Base-by-base conservation (phyloP, 2,113 vertebrate species). In the Camelus bactrianus region DNA sequence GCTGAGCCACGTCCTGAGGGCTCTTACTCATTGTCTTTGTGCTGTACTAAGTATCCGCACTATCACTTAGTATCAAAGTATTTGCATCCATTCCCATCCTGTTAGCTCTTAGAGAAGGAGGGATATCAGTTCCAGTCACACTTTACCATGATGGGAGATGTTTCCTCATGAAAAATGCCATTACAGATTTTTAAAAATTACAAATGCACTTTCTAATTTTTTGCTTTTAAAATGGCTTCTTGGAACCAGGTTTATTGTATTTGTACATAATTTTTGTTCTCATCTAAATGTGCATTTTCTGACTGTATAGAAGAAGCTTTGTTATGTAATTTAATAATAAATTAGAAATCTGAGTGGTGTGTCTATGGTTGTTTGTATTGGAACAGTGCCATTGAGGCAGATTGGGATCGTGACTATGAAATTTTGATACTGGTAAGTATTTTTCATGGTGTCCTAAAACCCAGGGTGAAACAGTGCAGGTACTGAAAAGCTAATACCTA, bases 291-390 rank as follows among this genome's bases (percentile, higher is more conserved):
- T 99, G 97, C 97, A 97, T 98, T 99, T 98, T 98, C 98, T 98
- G 98, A 98, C 98, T 98, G 98, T 98, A 98, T 98, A 98, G 89
- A 98, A 97, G 97, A 98, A 97, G 98, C 98, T 99, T 99, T 99
- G 98, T 98, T 99, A 99, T 98, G 97, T 99, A 98, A 99, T 99
- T 99, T 99, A 99, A 98, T 99, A 99, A 99, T 99, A 99, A 99
- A 99, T 98, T 97, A 98, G 98, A 98, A 98, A 98, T 98, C 97
- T 98, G 97, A 98, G 97, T 97, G 75, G 91, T 92, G n/a, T 97
- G 92, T 62, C 89, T 97, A 1, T 52, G 95, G 95, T 92, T 96
- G 96, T 98, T 87, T 95, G 6, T 95, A 22, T 46, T 87, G 35
- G 38, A 32, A 50, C 6, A 42, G 15, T n/a, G n/a, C n/a, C 48